Base-by-base conservation (phyloP, 2,888 invertebrate species). In the Allolobophora icterica region DNA sequence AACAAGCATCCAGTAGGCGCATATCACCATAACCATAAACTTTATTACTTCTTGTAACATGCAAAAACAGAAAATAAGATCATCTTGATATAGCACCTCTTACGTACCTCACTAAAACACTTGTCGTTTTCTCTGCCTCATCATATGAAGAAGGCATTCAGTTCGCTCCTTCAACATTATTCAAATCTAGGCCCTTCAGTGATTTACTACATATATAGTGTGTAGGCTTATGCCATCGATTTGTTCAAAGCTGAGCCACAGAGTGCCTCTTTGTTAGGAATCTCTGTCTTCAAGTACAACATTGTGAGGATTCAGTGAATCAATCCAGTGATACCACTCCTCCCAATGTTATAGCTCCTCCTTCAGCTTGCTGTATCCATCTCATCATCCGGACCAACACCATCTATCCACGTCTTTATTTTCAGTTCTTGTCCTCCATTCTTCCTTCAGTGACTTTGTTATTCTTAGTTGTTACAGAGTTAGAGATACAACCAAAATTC, bases 91-190 rank as follows among this genome's bases (percentile, higher is more conserved):
- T 52, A n/a, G 30, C 71, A 52, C 17, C 13, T 17, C 2, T 24
- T 24, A 24, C 24, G 52, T 24, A 24, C 21, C 52, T 52, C 52
- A 52, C 52, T 24, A 24, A 21, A 52, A 6, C 24, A 52, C 52
- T 52, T 21, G 11, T 71, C 2, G 71, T 71, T 71, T 71, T 13
- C 71, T 71, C 71, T n/a, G 71, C 71, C 71, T 71, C 30, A n/a
- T 30, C 30, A 71, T 8, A n/a, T n/a, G 71, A 71, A 8, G 71
- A 71, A 0, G n/a, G 71, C 71, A 30, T 71, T n/a, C 71, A n/a
- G 71, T 71, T 71, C 71, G n/a, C 71, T 71, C 71, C n/a, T 71
- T 71, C 71, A 71, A n/a, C 71, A 71, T 71, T n/a, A 71, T 71
- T 0, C n/a, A n/a, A 71, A 11, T 71, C n/a, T 11, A 71, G 52